phyloP scores from a whole-genome alignment of 2,888 invertebrate genomes.

The Macrostomum cliftonense region DNA sequence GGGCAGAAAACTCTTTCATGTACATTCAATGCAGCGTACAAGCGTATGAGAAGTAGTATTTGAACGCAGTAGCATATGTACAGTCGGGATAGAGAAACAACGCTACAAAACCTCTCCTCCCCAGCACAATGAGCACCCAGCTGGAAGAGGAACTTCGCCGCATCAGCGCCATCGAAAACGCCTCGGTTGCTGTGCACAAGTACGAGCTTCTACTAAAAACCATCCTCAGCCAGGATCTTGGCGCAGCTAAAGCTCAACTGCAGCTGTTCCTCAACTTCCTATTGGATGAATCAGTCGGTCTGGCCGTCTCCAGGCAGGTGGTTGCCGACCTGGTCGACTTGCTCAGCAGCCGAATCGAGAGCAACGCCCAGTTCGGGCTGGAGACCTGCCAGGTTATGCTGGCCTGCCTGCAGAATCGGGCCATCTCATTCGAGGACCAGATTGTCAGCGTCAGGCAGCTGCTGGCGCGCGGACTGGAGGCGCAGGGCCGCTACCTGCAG shows the following conservation, averaged over 20 bases:
- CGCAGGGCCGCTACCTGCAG: constrained; percentile 77
- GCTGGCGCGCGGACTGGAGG: constrained; percentile 79
- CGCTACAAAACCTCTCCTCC: too few relatives aligned
- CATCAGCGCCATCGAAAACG: too few relatives aligned
- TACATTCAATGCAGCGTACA: too few relatives aligned
- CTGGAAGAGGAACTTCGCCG: too few relatives aligned
- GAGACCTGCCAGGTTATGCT: constrained; percentile 75
- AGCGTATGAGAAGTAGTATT: too few relatives aligned
- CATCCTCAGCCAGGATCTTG: too few relatives aligned
- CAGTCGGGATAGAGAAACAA: too few relatives aligned
- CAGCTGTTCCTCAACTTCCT: constrained; percentile 37
- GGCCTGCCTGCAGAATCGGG: constrained; percentile 80
- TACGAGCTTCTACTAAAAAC: too few relatives aligned
- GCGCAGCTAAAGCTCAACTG: neutral
- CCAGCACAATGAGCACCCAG: too few relatives aligned
- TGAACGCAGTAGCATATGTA: too few relatives aligned
- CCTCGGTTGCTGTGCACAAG: too few relatives aligned
- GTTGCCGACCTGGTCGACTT: constrained; percentile 55
- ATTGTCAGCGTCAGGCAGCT: constrained; percentile 80
- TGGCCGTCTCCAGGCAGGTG: constrained; percentile 88
- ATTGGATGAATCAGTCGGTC: constrained; percentile 88
- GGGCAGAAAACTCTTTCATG: too few relatives aligned
- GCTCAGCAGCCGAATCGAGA: neutral
- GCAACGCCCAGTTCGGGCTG: constrained; percentile 57
- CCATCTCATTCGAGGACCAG: constrained; percentile 94